These are phyloP conservation scores for Notodonta ziczac DNA, from an alignment of 2,888 invertebrate species.

Conservation along the genomic window DNA sequence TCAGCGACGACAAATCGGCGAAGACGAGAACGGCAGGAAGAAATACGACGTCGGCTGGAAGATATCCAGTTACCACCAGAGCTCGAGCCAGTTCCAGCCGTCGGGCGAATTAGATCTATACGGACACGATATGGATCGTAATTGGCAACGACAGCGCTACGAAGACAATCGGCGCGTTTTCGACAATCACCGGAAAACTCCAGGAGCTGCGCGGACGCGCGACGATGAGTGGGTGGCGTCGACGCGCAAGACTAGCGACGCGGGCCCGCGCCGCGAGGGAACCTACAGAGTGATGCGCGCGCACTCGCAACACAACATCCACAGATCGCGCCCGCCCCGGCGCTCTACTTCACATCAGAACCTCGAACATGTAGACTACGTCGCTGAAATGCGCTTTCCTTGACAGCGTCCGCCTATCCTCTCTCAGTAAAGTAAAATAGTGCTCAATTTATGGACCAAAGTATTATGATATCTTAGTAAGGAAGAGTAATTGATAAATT, in stretches of 20 bases:
- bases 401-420: conserved; percentile 67
- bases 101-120: conserved; percentile 88
- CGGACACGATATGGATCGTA: conserved; percentile 85
- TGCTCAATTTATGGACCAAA: conserved; percentile 83
- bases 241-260: conserved; percentile 69
- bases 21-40: conserved; percentile 83
- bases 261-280: conserved; percentile 76
- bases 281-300: conserved; percentile 81
- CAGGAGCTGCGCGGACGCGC: conserved; percentile 48
- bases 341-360: conserved; percentile 87
- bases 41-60: conserved; percentile 89
- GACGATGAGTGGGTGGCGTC: conserved; percentile 66
- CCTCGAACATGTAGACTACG: conserved; percentile 86
- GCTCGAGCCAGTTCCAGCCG: conserved; percentile 85
- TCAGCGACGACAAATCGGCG: conserved; percentile 85
- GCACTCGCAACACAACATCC: conserved; percentile 87
- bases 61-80: conserved; percentile 85
- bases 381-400: conserved; percentile 87
- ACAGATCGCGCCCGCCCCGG: conserved; percentile 78
- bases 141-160: conserved; percentile 80
- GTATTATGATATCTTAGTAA: conserved; percentile 61
- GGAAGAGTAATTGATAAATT: conserved; percentile 36
- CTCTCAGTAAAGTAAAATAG: conserved; percentile 57
- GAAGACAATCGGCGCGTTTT: conserved; percentile 70
- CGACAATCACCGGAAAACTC: conserved; percentile 70